Percentiles rank a stretch among this genome's conserved stretches.
Conservation (phyloP, 2,888 invertebrate species). For the Empis stercorea region DNA sequence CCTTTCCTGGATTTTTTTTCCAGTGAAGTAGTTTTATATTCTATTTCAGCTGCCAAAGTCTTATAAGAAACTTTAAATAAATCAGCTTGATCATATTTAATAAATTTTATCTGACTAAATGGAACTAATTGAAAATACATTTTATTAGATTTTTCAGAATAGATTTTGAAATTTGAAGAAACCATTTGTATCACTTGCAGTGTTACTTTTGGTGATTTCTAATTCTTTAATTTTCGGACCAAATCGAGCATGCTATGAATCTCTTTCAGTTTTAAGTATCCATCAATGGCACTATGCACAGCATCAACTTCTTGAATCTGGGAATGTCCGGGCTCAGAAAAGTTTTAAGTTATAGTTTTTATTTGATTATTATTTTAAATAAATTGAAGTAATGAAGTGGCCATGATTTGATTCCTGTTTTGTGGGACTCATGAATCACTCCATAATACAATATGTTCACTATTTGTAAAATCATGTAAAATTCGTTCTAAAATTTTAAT, state of each 20-base stretch:
- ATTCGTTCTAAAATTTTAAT: conserved; percentile 9
- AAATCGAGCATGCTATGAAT: background rate
- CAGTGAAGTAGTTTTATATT: too few species aligned
- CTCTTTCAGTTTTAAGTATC: background rate
- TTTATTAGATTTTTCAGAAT: background rate
- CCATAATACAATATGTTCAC: conserved; percentile 11
- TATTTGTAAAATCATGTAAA: conserved; percentile 1
- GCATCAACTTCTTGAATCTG: background rate
- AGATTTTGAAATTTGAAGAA: background rate
- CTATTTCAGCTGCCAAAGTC: too few species aligned
- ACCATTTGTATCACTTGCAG: background rate
- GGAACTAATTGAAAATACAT: background rate
- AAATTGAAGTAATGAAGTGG: background rate
- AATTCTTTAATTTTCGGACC: background rate
- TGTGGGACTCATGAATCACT: conserved; percentile 9
- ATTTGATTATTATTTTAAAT: background rate
- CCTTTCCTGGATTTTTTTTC: too few species aligned
- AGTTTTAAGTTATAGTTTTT: background rate
- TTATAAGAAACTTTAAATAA: background rate
- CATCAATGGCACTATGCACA: background rate
- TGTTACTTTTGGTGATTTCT: background rate
- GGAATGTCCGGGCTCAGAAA: background rate
- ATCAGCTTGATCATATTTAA: background rate
- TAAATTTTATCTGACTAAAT: background rate
- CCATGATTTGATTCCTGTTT: background rate